Base-by-base conservation (phyloP, 2,888 invertebrate genomes). In the Pandemis cinnamomeana region DNA sequence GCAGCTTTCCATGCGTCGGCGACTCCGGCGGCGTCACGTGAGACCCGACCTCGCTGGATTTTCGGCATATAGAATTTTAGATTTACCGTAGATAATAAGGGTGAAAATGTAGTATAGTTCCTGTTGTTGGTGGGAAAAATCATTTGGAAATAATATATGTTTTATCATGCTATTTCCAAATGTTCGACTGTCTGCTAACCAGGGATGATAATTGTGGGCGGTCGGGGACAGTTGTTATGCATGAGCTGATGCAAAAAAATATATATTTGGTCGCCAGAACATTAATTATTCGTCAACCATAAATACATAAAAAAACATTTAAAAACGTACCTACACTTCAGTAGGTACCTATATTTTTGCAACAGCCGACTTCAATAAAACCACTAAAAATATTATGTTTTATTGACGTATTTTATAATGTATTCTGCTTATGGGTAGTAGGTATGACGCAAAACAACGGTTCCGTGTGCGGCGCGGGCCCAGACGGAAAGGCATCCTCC, bases 1-100 rank as follows among this genome's bases (percentile, higher is more conserved):
- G 72, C 71, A 76, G 80, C 80, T 82, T 81, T 82, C 80, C 69
- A 80, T 79, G 75, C 75, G 71, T 72, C 55, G 78, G 68, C 73
- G 70, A 73, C 67, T 66, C 70, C 48, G 60, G 64, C 53, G 58
- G 51, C 61, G 67, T 72, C 74, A 75, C 75, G 68, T 44, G 36
- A 27, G 55, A 11, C 41, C 7, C 58, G 48, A 41, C 13, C 46
- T 61, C 27, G 41, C 27, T 27, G 58, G 61, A 41, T 51, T 51
- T 70, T 62, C 42, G 51, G 20, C 41, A 41, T 48, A 27, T 10
- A 61, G 5, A 11, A 51, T 51, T 20, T 61, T 41, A 27, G 58
- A 58, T 58, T 58, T 58, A 58, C 27, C 58, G 20, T 58, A 58
- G 58, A 58, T 58, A 58, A 58, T 10, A 58, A 58, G 27, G 58